phyloP scores from a whole-genome alignment of 1,140 invertebrate genomes.

The Anastatus disparis region DNA sequence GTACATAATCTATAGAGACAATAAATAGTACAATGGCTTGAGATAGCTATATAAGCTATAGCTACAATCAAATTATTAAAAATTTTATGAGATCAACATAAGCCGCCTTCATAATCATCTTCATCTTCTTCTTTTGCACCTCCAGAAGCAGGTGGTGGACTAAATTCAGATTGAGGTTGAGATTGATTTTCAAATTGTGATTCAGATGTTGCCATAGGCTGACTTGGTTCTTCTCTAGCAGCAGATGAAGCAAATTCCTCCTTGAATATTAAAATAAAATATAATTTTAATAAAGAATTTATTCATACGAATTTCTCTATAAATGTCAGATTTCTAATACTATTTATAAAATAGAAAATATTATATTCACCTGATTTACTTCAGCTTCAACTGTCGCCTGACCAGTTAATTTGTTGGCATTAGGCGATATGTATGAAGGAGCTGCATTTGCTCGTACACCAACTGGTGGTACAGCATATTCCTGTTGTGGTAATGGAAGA shows the following conservation, averaged over 20 bases:
- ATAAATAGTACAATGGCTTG: conserved; percentile 8
- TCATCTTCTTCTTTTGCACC: conserved; percentile 48
- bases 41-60: conserved; percentile 19
- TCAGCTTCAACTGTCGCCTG: conserved; percentile 60
- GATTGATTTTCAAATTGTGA: not conserved
- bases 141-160: conserved; percentile 10
- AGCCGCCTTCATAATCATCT: conserved; percentile 54
- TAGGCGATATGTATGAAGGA: conserved; percentile 76
- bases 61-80: conserved; percentile 29
- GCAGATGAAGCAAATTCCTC: not conserved
- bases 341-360: too few species aligned
- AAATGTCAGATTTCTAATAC: too few species aligned
- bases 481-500: conserved; percentile 75
- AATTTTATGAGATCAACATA: conserved; percentile 53
- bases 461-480: conserved; percentile 69
- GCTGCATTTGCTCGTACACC: conserved; percentile 77
- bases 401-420: conserved; percentile 59
- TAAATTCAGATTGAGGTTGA: not conserved
- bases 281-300: not conserved
- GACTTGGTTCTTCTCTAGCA: conserved; percentile 5
- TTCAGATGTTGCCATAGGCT: conserved; percentile 14
- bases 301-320: not conserved
- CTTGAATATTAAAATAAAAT: not conserved
- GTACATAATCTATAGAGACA: conserved; percentile 27
- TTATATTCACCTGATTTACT: conserved; percentile 58